Evolutionary conservation across 1,140 invertebrate genomes (phyloP), one percentile per base, ranked within the genome.

Genomic region (Anastrepha obliqua): DNA sequence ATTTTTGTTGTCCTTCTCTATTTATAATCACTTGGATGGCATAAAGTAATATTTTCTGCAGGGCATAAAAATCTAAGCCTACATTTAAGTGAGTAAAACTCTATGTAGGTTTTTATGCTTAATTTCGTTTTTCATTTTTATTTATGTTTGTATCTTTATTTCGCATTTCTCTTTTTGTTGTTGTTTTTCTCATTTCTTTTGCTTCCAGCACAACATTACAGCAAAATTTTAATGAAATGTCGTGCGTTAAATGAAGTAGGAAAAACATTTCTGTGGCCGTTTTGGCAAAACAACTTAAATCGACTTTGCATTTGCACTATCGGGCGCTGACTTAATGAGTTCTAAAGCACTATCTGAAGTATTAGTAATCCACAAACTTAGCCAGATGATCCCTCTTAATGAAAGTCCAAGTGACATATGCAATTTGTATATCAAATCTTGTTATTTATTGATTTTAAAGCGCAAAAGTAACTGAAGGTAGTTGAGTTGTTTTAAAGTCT

Each of bases 151-250:
- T 17, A 1, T 3, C 11, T 81, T 55, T 8, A 47, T 20, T 11
- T 20, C 11, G 4, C 60, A 39, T 55, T 55, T 55, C 0, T 81
- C 0, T 81, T 55, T 42, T 70, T 55, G 17, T 17, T 55, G 5
- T n/a, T 47, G 17, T 74, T 44, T 74, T 13, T 67, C 9, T 81
- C 47, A 5, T 81, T 81, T 47, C 7, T 78, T 44, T 78, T 78
- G 44, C n/a, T 78, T 55, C 74, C n/a, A n/a, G 4, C 44, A 47
- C 39, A n/a, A 20, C 44, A 55, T 78, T 20, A 81, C 8, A 58
- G 74, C 2, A 9, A 81, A 55, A 58, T 81, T 81, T 81, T 81
- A 81, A 81, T 81, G 55, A 81, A 47, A 81, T 81, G 47, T 81
- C 74, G 20, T 81, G 47, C 74, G 20, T 42, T 55, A 81, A 55